Conservation (phyloP, 2,888 invertebrate species). For the Cacoxenus indagator region DNA sequence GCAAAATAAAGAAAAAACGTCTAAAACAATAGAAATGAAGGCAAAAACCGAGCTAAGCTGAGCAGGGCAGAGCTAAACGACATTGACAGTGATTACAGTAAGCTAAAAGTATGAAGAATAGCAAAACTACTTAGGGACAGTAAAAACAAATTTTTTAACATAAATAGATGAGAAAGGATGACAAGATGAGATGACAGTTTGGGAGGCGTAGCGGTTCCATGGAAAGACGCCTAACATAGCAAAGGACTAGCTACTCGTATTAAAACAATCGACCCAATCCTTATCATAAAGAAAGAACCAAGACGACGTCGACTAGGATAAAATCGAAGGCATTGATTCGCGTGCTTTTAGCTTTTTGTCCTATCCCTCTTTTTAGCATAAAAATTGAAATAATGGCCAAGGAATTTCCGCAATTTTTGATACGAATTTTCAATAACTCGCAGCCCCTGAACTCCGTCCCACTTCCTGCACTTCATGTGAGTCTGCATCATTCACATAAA, state of each 20-base stretch:
- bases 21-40: slow-evolving; percentile 30
- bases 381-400: slow-evolving; percentile 27
- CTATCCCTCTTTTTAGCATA: slow-evolving; percentile 5
- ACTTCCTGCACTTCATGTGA: background rate
- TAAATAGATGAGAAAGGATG: slow-evolving; percentile 42
- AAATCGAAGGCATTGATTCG: slow-evolving; percentile 34
- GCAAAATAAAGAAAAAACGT: slow-evolving; percentile 44
- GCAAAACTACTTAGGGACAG: slow-evolving; percentile 64
- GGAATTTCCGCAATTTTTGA: slow-evolving; percentile 42
- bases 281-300: slow-evolving; percentile 1
- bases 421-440: slow-evolving; percentile 62
- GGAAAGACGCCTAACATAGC: background rate
- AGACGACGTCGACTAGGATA: slow-evolving; percentile 33
- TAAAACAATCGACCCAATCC: slow-evolving; percentile 51
- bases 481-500: background rate
- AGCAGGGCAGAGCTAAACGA: slow-evolving; percentile 34
- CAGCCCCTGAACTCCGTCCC: background rate
- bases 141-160: slow-evolving; percentile 61
- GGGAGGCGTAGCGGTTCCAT: slow-evolving; percentile 38
- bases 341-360: slow-evolving; percentile 6
- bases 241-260: slow-evolving; percentile 30
- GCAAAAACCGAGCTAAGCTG: background rate
- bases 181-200: slow-evolving; percentile 48
- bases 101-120: slow-evolving; percentile 64
- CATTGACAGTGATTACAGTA: slow-evolving; percentile 61